These are phyloP conservation scores for Escarpia spicata DNA, from an alignment of 2,888 invertebrate species.

Conservation along the genomic window DNA sequence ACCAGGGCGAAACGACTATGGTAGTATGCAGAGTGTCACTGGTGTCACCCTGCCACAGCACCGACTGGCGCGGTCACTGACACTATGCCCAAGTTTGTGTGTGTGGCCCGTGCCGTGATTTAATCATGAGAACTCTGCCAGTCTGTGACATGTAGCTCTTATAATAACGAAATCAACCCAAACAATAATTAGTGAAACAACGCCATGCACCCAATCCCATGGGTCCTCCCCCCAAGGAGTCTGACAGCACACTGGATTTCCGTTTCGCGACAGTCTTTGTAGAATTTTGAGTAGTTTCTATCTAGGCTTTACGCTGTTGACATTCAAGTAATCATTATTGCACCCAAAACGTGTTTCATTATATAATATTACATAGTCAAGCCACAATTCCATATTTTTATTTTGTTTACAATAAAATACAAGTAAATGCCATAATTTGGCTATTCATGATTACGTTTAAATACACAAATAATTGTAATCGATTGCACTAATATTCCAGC, in stretches of 20 bases:
- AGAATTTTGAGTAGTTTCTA: not conserved
- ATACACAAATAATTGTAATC: too few relatives aligned
- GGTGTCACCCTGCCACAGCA: too few relatives aligned
- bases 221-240: constrained; percentile 22
- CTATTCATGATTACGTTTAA: too few relatives aligned
- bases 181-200: not conserved
- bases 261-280: not conserved
- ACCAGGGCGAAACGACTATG: too few relatives aligned
- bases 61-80: too few relatives aligned
- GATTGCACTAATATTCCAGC: too few relatives aligned
- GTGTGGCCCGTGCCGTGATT: too few relatives aligned
- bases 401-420: too few relatives aligned
- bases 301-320: not conserved
- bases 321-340: not conserved
- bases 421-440: too few relatives aligned
- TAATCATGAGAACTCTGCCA: too few relatives aligned
- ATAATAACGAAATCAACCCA: not conserved
- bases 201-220: constrained; percentile 24
- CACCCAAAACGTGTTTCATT: not conserved
- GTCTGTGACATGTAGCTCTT: not conserved
- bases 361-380: not conserved
- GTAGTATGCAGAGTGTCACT: too few relatives aligned
- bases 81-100: too few relatives aligned
- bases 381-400: not conserved
- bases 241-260: not conserved